These are phyloP conservation scores for Mesochorus sp. DNA, from an alignment of 2,888 invertebrate species.

Conservation along the genomic window DNA sequence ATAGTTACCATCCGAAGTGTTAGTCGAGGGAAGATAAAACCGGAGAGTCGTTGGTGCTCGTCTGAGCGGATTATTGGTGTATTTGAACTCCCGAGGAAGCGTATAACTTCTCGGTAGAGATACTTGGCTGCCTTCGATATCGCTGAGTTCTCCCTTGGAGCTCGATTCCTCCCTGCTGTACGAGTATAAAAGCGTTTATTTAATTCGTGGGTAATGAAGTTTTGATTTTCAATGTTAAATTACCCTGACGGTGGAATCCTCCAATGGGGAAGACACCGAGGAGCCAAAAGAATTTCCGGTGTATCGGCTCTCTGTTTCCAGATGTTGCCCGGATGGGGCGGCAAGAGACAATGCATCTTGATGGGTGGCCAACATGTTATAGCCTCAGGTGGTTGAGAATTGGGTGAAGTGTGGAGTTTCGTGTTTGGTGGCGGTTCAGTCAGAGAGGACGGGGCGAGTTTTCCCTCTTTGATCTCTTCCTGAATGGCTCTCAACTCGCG, in stretches of 20 bases:
- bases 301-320: slow-evolving; percentile 85
- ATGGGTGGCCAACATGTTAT: slow-evolving; percentile 79
- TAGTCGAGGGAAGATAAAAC: slow-evolving; percentile 90
- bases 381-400: slow-evolving; percentile 72
- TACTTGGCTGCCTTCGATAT: slow-evolving; percentile 84
- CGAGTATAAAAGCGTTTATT: background rate
- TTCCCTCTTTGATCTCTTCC: slow-evolving; percentile 93
- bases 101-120: slow-evolving; percentile 93
- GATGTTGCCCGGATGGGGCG: slow-evolving; percentile 75
- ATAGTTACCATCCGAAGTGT: slow-evolving; percentile 90
- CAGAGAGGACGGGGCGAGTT: slow-evolving; percentile 83
- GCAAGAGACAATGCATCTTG: slow-evolving; percentile 79
- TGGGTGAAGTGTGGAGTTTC: slow-evolving; percentile 81
- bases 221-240: slow-evolving; percentile 5
- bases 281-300: slow-evolving; percentile 90
- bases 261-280: slow-evolving; percentile 83
- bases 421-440: slow-evolving; percentile 84
- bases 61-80: slow-evolving; percentile 81
- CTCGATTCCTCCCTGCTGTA: slow-evolving; percentile 67
- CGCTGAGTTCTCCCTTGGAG: slow-evolving; percentile 77
- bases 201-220: background rate
- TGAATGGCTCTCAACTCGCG: slow-evolving; percentile 92
- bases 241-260: slow-evolving; percentile 76
- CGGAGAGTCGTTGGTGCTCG: slow-evolving; percentile 84
- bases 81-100: slow-evolving; percentile 92